Percentiles rank a stretch among this genome's conserved stretches.
These are phyloP conservation scores for Stegophylla sp. DNA, from an alignment of 2,888 invertebrate genomes.

Conservation along the genomic window DNA sequence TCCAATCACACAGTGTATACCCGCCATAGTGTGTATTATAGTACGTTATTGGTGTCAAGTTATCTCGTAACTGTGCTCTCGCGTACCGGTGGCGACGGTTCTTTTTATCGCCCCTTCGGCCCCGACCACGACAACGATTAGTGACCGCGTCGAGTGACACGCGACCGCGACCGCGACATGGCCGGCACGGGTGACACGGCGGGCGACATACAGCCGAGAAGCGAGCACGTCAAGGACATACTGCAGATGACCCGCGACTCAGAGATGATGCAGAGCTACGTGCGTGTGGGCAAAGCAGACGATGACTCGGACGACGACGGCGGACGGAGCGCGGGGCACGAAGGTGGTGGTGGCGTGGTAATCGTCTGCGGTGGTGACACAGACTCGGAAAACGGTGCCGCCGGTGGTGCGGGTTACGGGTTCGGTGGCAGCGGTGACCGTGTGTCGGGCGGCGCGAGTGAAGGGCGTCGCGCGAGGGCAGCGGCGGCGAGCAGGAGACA, in stretches of 20 bases:
- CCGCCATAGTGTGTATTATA: background rate
- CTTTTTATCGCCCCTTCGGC: background rate
- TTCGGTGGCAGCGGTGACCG: constrained; percentile 7
- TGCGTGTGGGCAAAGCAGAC: constrained; percentile 69
- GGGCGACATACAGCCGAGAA: constrained; percentile 56
- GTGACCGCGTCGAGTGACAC: background rate
- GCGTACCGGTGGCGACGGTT: background rate
- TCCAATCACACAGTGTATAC: constrained; percentile 13
- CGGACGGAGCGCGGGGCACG: constrained; percentile 16
- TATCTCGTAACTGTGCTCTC: background rate
- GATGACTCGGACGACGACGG: constrained; percentile 47
- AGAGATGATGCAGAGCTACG: constrained; percentile 81
- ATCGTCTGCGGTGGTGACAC: background rate
- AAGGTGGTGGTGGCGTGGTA: constrained; percentile 32
- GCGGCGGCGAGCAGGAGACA: constrained; percentile 17
- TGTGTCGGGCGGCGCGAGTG: background rate
- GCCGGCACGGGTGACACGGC: constrained; percentile 57
- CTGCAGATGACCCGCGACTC: constrained; percentile 64
- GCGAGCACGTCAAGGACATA: constrained; percentile 61
- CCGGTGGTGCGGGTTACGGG: background rate
- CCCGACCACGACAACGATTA: background rate
- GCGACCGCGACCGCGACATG: background rate
- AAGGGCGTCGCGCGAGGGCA: background rate
- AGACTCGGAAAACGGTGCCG: constrained; percentile 9
- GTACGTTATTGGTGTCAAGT: background rate